Base-by-base conservation (phyloP, 1,140 invertebrate species). In the Lepeophtheirus salmonis region DNA sequence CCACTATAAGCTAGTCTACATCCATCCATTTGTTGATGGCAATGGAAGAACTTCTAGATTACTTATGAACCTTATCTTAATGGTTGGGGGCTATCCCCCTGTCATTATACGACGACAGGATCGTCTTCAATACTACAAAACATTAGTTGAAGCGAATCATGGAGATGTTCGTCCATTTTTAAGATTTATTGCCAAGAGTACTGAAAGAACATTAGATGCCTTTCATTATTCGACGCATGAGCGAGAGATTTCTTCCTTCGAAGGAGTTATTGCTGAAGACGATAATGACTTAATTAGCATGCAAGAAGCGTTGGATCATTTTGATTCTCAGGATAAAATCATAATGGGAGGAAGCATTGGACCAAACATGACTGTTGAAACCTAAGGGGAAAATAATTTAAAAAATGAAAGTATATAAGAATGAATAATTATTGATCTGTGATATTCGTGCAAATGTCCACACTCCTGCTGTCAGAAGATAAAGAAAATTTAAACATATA, bases 61-160 rank as follows among this genome's bases (percentile, higher is more conserved):
- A 6, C 73, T 97, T 0, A 97, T 97, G 91, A 97, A 97, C 70
- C 78, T 92, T 62, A 83, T 97, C 62, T 75, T 97, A n/a, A 94
- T 97, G 86, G 84, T 89, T 71, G 85, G 87, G n/a, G 92, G 91
- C 0, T 97, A 86, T 74, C 92, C 92, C 2, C 90, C 92, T 0
- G 88, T 95, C 3, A 94, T 95, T 54, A 87, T 97, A 57, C 79
- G 84, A 56, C 92, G 95, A 66, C 84, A 92, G 67, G 86, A 96
- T 66, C 76, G 88, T 65, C 69, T 74, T 18, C 64, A 68, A 18
- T 80, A 80, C 66, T 96, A 95, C 69, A 79, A 89, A 64, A 80
- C 83, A 66, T 72, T 97, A 13, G 82, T 94, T 68, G 73, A 83
- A 17, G 92, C 89, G 0, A 97, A 97, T 68, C 79, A 84, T 65